Conservation (phyloP, 2,797 vertebrate species). For the Thamnophis elegans region DNA sequence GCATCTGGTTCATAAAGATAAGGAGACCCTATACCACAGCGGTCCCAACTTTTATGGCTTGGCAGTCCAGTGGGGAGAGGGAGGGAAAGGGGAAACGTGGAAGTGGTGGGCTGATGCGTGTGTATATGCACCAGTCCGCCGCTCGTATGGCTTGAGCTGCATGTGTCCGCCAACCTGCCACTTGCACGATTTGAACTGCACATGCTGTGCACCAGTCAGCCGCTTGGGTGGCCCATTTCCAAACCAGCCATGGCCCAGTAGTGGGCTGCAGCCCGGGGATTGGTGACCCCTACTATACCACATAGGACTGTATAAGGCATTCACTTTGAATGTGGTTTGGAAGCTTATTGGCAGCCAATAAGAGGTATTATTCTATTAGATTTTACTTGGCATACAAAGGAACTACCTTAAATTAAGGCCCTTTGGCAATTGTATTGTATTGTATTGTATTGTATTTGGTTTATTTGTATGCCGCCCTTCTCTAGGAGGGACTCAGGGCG, state of each 20-base stretch:
- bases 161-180: neutral
- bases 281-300: neutral
- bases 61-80: neutral
- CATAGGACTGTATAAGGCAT: neutral
- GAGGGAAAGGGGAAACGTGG: rapidly evolving
- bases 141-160: neutral
- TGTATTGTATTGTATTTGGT: too few relatives aligned
- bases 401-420: neutral
- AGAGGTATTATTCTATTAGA: neutral
- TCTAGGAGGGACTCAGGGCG: too few relatives aligned
- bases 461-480: too few relatives aligned
- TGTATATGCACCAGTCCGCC: rapidly evolving
- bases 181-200: neutral
- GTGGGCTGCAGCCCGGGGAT: neutral
- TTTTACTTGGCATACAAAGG: neutral
- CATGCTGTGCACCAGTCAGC: neutral
- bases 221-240: neutral
- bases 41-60: neutral
- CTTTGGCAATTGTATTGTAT: too few relatives aligned
- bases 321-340: neutral
- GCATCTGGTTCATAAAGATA: neutral
- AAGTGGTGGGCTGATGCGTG: neutral
- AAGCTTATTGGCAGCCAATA: neutral
- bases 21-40: neutral
- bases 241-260: neutral